phyloP scores from a whole-genome alignment of 2,113 vertebrate genomes.

The Otus sunia region DNA sequence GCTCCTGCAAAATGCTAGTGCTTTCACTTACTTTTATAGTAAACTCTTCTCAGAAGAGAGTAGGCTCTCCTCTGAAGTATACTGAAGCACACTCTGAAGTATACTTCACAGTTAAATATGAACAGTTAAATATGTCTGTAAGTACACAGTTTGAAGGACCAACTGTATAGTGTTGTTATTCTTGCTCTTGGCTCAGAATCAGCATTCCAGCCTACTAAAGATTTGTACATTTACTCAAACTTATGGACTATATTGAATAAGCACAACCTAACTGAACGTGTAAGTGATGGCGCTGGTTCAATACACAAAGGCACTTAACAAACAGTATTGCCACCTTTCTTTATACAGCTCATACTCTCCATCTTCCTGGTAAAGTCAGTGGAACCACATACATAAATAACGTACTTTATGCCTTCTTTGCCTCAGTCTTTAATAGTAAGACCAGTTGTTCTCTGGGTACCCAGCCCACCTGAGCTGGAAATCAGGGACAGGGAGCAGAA shows the following conservation, averaged over 20 bases:
- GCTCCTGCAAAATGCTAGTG: not conserved
- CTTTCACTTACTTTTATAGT: not conserved
- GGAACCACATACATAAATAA: not conserved
- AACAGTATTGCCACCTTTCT: not conserved
- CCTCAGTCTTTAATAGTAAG: too few relatives aligned
- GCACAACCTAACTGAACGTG: not conserved
- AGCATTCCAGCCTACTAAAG: not conserved
- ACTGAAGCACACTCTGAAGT: not conserved
- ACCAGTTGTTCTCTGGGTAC: too few relatives aligned
- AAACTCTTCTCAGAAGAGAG: not conserved
- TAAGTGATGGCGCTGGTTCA: not conserved
- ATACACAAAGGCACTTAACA: not conserved
- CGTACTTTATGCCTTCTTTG: too few relatives aligned
- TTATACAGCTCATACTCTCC: not conserved
- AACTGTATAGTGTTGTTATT: not conserved
- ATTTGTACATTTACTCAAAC: not conserved
- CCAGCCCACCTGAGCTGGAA: too few relatives aligned
- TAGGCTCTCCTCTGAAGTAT: not conserved
- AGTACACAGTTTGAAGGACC: not conserved
- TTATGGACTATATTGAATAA: not conserved
- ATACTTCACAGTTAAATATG: not conserved
- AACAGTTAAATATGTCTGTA: not conserved
- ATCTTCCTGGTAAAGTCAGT: slow-evolving; percentile 19
- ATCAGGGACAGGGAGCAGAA: too few relatives aligned
- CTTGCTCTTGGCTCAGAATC: not conserved